Evolutionary conservation across 64 coral and sea anemone species (phyloP).

Genomic region (Actinia equina): DNA sequence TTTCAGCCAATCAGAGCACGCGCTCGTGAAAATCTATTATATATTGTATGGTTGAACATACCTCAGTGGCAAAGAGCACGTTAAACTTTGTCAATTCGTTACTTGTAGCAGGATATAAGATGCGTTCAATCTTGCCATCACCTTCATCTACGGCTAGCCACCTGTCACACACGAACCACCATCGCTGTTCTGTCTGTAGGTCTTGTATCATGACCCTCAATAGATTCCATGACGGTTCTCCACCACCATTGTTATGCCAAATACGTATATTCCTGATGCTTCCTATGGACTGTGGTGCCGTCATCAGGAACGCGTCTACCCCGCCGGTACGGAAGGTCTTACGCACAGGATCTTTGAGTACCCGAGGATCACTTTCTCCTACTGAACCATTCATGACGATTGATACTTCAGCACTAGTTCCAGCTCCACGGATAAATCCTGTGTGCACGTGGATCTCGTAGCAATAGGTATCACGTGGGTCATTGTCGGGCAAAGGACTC

Average conservation of each 20-base stretch:
- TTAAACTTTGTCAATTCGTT: conserved; percentile 87
- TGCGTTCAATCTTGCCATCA: conserved; percentile 70
- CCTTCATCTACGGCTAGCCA: conserved; percentile 84
- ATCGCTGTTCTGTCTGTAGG: conserved; percentile 70
- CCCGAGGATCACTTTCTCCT: conserved; percentile 56
- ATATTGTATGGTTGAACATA: background rate
- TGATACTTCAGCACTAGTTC: conserved; percentile 75
- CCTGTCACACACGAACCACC: conserved; percentile 85
- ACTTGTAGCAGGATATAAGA: conserved; percentile 50
- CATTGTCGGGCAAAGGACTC: conserved; percentile 54
- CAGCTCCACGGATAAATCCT: conserved; percentile 59
- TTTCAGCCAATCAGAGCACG: too few relatives aligned
- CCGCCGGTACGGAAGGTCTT: conserved; percentile 55
- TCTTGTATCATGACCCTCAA: conserved; percentile 78
- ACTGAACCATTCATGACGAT: conserved; percentile 58
- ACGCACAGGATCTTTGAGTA: conserved; percentile 55
- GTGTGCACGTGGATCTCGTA: conserved; percentile 72
- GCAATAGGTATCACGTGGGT: conserved; percentile 12
- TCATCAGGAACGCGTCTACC: conserved; percentile 59
- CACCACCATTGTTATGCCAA: conserved; percentile 78
- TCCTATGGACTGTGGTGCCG: conserved; percentile 55
- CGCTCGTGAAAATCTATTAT: too few relatives aligned
- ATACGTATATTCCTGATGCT: conserved; percentile 49
- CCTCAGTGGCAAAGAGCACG: conserved; percentile 75
- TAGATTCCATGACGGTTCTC: conserved; percentile 53